Evolutionary conservation across 2,113 vertebrate genomes (phyloP), one percentile per base, ranked within the genome.

Genomic region (Amazona guildingii): DNA sequence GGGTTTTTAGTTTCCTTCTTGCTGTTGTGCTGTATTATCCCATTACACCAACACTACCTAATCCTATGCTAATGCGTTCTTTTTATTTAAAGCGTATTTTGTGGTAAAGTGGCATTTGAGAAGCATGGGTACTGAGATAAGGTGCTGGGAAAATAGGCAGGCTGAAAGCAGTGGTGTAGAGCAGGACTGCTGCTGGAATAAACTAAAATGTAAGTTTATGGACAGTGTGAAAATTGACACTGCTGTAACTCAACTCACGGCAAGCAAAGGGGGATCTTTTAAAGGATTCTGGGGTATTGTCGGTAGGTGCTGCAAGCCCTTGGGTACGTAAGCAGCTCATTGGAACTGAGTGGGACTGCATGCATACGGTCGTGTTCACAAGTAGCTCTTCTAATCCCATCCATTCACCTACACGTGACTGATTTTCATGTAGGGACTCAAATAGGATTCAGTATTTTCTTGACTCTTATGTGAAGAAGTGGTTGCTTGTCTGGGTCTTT

Each of bases 101-200:
- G 37, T 93, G 54, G 54, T 89, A 59, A 63, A 79, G 67, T 52
- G 92, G 15, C 72, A 86, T 44, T 93, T 86, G 90, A 95, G 92
- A 83, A 73, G 62, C 81, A 29, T 18, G 67, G 67, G 28, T 74
- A 59, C 63, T 54, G 24, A 89, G 91, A 73, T 87, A 91, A 95
- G 69, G 69, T 57, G 48, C 74, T 69, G 81, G 78, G 59, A 86
- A 84, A 66, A 64, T 10, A 59, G 83, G 52, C 61, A 41, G 69
- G 52, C 86, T 82, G 54, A 88, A 90, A 94, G 83, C 73, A 31
- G 1, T 14, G 66, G n/a, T 35, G 7, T 64, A 43, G 69, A 44
- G 66, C 16, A 61, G 52, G 88, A 25, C 69, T 57, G 74, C 64
- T 75, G 64, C 66, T 44, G 41, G 59, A 75, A 39, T 84, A 78